Percentiles rank a stretch among this genome's conserved stretches.
Conservation (phyloP, 2,113 vertebrate genomes). For the Nycticorax nycticorax region DNA sequence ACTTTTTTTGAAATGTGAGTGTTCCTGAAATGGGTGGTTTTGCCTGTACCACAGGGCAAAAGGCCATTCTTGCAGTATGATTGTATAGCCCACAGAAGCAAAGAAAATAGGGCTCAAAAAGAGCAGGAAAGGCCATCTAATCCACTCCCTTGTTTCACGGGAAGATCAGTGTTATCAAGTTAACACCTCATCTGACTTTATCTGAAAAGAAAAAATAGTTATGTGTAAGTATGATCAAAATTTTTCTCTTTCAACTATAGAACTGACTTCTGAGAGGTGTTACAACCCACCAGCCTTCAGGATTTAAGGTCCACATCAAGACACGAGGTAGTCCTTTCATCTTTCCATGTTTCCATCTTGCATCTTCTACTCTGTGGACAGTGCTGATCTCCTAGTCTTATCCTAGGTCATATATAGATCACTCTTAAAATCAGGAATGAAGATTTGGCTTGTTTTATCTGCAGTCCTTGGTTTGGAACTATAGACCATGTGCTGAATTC, state of each 20-base stretch:
- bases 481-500: neutral
- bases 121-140: neutral
- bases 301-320: neutral
- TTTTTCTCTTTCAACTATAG: neutral
- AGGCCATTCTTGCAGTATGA: neutral
- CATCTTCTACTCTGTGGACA: neutral
- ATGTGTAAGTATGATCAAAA: neutral
- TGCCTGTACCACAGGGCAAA: neutral
- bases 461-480: neutral
- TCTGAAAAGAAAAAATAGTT: neutral
- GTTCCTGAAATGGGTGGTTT: neutral
- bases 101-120: neutral
- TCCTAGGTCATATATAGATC: neutral
- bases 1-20: neutral
- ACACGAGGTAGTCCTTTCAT: neutral
- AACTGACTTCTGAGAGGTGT: neutral
- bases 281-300: neutral
- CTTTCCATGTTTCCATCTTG: neutral
- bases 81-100: neutral
- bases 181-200: neutral
- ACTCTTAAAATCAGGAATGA: neutral
- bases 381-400: neutral
- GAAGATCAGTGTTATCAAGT: neutral
- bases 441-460: neutral
- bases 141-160: neutral